Evolutionary conservation across 2,888 invertebrate species (phyloP).

Genomic region (Cataglyphis livida): DNA sequence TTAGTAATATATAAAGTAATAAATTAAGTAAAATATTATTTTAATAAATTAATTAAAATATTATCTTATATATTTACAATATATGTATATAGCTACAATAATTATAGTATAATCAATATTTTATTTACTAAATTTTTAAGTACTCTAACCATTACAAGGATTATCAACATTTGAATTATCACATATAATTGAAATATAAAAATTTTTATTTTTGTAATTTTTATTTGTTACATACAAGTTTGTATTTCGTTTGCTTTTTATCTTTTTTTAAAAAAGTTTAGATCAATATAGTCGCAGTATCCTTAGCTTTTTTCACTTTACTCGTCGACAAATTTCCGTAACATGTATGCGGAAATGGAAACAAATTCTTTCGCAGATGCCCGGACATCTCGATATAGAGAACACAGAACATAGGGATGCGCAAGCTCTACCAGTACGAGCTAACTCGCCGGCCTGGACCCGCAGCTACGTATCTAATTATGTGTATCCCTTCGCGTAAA

Average conservation of each 20-base stretch:
- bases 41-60: too few species aligned
- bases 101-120: not conserved
- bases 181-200: not conserved
- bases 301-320: not conserved
- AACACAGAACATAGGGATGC: slow-evolving; percentile 19
- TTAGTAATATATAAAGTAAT: too few species aligned
- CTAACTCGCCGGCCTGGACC: slow-evolving; percentile 26
- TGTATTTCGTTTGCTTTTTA: not conserved
- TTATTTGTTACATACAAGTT: not conserved
- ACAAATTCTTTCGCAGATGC: slow-evolving; percentile 10
- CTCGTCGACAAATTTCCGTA: not conserved
- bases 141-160: not conserved
- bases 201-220: not conserved
- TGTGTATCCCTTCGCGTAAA: slow-evolving; percentile 53
- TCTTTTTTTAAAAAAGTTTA: not conserved
- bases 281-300: not conserved
- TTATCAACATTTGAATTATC: not conserved
- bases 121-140: not conserved
- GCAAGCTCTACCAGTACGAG: not conserved
- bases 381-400: not conserved
- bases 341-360: not conserved
- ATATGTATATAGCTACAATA: too few species aligned
- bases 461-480: slow-evolving; percentile 50
- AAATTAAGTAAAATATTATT: too few species aligned
- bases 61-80: too few species aligned